Evolutionary conservation across 1,140 invertebrate genomes (phyloP), one percentile per base, ranked within the genome.

Genomic region (Pemphigus obesinymphae): DNA sequence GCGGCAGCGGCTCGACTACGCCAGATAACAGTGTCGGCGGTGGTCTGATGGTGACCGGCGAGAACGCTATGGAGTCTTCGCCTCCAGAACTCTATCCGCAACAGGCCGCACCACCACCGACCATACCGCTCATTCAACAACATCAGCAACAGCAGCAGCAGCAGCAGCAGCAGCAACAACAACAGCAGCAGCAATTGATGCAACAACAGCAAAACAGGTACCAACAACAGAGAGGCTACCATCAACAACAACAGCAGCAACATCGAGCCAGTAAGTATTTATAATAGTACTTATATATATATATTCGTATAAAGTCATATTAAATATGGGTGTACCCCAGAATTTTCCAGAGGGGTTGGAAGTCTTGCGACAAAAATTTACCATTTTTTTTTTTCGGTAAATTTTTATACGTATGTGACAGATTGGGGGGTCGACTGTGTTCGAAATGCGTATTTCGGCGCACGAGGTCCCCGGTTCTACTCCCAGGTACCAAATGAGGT

Each of bases 191-290:
- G 15, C 72, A 53, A 10, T 10, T 23, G 13, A 17, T 43, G 37
- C 53, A 63, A 1, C 75, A 78, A 29, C 76, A 80, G 8, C 76
- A 80, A n/a, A 55, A 45, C 53, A 37, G 76, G 31, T 80, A 80
- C 37, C 53, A 55, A 10, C 70, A 73, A 3, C 70, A 73, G 11
- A 73, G 70, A 11, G 43, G 31, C 13, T 48, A 73, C 20, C 45
- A 73, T 4, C 43, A 73, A 20, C 70, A 73, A 20, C 70, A 73
- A 73, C 70, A 73, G 26, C 70, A 73, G 50, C 70, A 73, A 17
- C 70, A 73, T 17, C 43, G 70, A 5, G 43, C 70, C 26, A 50
- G 70, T 73, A 17, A 73, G 70, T 73, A 29, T n/a, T n/a, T n/a
- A n/a, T n/a, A n/a, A n/a, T n/a, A n/a, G n/a, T n/a, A n/a, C n/a